These are phyloP conservation scores for Drosophila bocqueti DNA, from an alignment of 1,140 invertebrate species.

Conservation along the genomic window DNA sequence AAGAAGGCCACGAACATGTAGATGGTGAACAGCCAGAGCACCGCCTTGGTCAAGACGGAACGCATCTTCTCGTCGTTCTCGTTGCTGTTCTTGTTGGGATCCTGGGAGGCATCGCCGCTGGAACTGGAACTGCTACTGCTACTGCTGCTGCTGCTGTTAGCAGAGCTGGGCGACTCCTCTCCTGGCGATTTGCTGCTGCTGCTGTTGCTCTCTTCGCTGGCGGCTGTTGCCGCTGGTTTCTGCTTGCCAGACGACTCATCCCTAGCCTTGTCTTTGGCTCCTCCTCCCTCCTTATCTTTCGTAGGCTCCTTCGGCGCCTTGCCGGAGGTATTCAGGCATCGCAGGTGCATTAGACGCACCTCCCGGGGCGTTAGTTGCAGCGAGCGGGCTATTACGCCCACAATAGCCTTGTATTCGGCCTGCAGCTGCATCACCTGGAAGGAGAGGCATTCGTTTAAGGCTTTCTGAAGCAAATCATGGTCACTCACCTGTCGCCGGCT, in stretches of 20 bases:
- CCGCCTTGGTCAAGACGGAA: constrained; percentile 89
- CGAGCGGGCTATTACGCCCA: constrained; percentile 74
- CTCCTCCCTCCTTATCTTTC: constrained; percentile 63
- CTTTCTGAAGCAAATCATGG: too few species aligned
- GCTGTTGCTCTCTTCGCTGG: constrained; percentile 6
- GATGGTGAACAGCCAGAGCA: constrained; percentile 91
- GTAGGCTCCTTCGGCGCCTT: constrained; percentile 4
- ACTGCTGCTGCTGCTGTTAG: constrained; percentile 2
- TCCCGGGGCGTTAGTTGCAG: constrained; percentile 64
- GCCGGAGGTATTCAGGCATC: constrained; percentile 35
- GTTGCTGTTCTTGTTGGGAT: constrained; percentile 86
- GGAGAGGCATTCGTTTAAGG: too few species aligned
- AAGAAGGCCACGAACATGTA: constrained; percentile 90
- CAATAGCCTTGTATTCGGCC: constrained; percentile 85
- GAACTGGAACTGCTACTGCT: constrained; percentile 23
- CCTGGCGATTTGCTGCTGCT: constrained; percentile 11
- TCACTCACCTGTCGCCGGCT: constrained; percentile 68
- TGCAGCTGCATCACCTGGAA: constrained; percentile 75
- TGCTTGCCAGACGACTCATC: background rate
- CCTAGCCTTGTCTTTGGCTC: constrained; percentile 16
- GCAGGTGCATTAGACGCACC: constrained; percentile 65
- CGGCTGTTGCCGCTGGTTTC: constrained; percentile 1
- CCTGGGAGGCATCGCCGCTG: constrained; percentile 34
- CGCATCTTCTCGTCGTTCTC: constrained; percentile 88
- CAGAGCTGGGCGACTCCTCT: constrained; percentile 3